Evolutionary conservation across 2,888 invertebrate species (phyloP), one percentile per base, ranked within the genome.

Genomic region (Epinotia bilunana): DNA sequence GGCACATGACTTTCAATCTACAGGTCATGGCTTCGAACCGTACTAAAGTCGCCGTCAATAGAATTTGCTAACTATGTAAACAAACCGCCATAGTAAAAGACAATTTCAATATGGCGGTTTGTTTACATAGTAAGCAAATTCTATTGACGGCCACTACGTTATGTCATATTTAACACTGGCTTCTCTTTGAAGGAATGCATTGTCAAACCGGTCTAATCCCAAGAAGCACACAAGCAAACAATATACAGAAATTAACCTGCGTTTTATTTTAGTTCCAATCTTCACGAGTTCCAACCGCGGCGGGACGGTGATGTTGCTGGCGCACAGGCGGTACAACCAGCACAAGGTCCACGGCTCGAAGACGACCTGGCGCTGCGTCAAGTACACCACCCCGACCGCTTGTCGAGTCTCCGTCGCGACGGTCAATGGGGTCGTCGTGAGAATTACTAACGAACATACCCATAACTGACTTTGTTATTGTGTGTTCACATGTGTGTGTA

Each of bases 351-450:
- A 33, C 5, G 64, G 69, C 3, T 6, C 18, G 18, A 77, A 72
- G 79, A 81, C 53, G 72, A 77, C 58, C 72, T 78, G 83, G 81
- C 81, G 82, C 43, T 74, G 72, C 57, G 72, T 65, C 33, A 73
- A 73, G 33, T 65, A 65, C 23, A 60, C 65, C 13, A 73, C 55
- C 39, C 39, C 20, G 6, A 39, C 9, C 55, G 62, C 49, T 9
- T 74, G 74, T 12, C 69, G 74, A 2, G 74, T 69, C 2, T 74
- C 74, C 33, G 20, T 74, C 57, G 63, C 58, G 11, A 74, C 74
- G 6, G 39, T 74, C 43, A 7, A 74, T 23, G 74, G 74, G n/a
- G n/a, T 33, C 7, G 64, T 72, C 12, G 43, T 72, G 23, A 62
- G 20, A 23, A 53, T 72, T 20, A 55, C 20, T 20, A 61, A 61